These are phyloP conservation scores for Amblyopsis hoosieri DNA, from an alignment of 2,797 vertebrate genomes.

Conservation along the genomic window DNA sequence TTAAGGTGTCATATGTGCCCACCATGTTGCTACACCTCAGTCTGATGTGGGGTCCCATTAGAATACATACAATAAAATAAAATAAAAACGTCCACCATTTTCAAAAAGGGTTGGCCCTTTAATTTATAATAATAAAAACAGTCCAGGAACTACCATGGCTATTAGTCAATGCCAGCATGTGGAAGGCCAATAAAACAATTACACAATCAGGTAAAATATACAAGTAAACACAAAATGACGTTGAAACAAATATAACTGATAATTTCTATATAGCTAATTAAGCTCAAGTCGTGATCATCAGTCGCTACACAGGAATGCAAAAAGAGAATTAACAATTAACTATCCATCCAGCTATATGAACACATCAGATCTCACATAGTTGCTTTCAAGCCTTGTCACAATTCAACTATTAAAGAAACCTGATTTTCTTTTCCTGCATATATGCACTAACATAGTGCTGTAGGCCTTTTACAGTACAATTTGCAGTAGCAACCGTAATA, in stretches of 20 bases:
- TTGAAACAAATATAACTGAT: conserved; percentile 12
- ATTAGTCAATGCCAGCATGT: conserved; percentile 63
- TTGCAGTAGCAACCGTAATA: conserved; percentile 10
- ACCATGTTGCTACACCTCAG: no score
- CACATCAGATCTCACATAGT: not conserved
- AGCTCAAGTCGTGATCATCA: conserved; percentile 28
- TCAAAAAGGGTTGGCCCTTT: conserved; percentile 51
- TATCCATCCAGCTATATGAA: not conserved
- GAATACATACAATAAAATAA: not conserved
- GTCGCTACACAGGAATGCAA: conserved; percentile 1
- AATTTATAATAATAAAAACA: conserved; percentile 61
- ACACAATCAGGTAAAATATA: conserved; percentile 62
- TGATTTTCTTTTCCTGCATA: conserved; percentile 15
- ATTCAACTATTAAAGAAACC: conserved; percentile 13
- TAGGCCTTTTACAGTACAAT: conserved; percentile 2
- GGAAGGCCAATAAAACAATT: conserved; percentile 57
- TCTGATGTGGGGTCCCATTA: no score
- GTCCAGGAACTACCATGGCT: conserved; percentile 46
- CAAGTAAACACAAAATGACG: conserved; percentile 46
- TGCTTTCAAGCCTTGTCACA: conserved; percentile 2
- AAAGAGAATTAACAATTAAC: not conserved
- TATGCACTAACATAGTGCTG: conserved; percentile 29
- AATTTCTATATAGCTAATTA: not conserved
- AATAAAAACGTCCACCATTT: conserved; percentile 7
- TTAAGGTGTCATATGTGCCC: no score